Evolutionary conservation across 2,888 invertebrate species (phyloP).

Genomic region (Hydropsyche betteni): DNA sequence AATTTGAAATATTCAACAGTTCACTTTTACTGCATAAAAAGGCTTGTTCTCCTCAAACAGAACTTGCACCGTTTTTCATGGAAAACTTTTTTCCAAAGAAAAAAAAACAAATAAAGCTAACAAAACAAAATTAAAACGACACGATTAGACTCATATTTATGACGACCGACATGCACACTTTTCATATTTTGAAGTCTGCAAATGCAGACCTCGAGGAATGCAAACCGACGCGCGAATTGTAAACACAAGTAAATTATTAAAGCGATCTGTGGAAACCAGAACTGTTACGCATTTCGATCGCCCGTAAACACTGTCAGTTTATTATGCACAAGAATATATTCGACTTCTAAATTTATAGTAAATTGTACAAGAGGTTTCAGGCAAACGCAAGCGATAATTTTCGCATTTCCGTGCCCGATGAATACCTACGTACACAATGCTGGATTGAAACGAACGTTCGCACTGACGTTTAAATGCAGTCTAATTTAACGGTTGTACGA

Average conservation of each 20-base stretch:
- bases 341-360: not conserved
- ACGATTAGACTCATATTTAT: too few species aligned
- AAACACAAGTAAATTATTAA: not conserved
- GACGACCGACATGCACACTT: too few species aligned
- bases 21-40: not conserved
- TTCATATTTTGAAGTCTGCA: too few species aligned
- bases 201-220: too few species aligned
- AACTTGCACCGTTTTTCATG: not conserved
- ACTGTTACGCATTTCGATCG: constrained; percentile 22
- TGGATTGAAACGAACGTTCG: too few species aligned
- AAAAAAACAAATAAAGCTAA: too few species aligned
- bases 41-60: not conserved
- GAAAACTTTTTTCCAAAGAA: too few species aligned
- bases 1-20: constrained; percentile 18
- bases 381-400: not conserved
- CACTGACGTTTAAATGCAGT: too few species aligned
- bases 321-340: not conserved
- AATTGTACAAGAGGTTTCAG: not conserved
- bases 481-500: too few species aligned
- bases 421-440: not conserved
- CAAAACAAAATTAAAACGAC: too few species aligned
- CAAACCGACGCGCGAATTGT: not conserved
- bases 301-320: constrained; percentile 11
- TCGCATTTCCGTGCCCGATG: not conserved
- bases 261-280: constrained; percentile 14